Evolutionary conservation across 1,140 invertebrate genomes (phyloP).

Genomic region (Lasaia peninsularis): DNA sequence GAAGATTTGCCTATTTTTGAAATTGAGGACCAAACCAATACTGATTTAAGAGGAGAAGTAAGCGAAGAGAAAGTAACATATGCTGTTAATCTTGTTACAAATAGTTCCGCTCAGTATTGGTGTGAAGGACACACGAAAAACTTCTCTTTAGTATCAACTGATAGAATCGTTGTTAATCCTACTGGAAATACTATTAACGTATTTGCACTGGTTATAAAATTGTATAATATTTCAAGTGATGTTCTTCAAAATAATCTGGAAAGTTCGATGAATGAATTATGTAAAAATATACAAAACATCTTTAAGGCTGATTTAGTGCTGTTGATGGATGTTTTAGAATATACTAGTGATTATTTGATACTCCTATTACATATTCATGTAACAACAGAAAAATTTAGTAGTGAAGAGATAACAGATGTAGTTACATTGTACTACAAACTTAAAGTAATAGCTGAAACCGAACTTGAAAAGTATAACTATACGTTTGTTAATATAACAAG

Average conservation of each 20-base stretch:
- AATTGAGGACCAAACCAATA: constrained; percentile 10
- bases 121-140: constrained; percentile 62
- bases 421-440: constrained; percentile 32
- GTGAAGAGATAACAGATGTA: constrained; percentile 35
- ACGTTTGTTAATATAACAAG: constrained; percentile 59
- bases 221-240: constrained; percentile 22
- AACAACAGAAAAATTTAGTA: constrained; percentile 27
- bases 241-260: constrained; percentile 31
- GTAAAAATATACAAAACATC: constrained; percentile 37
- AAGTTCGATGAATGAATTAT: constrained; percentile 24
- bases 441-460: constrained; percentile 30
- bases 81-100: constrained; percentile 44
- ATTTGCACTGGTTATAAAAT: constrained; percentile 48
- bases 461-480: constrained; percentile 43
- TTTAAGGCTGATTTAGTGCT: constrained; percentile 48
- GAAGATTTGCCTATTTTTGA: constrained; percentile 37
- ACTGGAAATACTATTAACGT: constrained; percentile 49
- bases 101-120: constrained; percentile 61
- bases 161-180: constrained; percentile 59
- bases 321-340: constrained; percentile 54
- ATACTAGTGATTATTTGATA: constrained; percentile 32
- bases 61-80: constrained; percentile 48
- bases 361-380: constrained; percentile 53
- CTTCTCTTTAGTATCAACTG: constrained; percentile 51
- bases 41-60: constrained; percentile 15